Evolutionary conservation across 1,140 invertebrate species (phyloP), one percentile per base, ranked within the genome.

Genomic region (Bombus ignitus): DNA sequence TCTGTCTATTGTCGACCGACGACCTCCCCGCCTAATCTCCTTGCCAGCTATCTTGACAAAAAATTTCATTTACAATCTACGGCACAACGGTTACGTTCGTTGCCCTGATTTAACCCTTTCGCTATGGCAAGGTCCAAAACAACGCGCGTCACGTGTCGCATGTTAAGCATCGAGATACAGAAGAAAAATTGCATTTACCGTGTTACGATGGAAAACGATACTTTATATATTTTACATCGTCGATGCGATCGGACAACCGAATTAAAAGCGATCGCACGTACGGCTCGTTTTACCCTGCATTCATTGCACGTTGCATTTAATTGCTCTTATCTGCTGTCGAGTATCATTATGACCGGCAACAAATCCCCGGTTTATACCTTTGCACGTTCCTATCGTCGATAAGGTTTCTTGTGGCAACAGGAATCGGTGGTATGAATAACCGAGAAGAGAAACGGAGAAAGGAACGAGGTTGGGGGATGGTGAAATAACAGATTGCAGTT

Each of bases 401-500:
- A 89, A 89, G 77, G 72, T 65, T 80, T 65, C 35, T 89, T 37
- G 44, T 28, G 78, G 65, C 78, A 18, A n/a, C n/a, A 73, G 25
- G 71, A 65, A 32, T 39, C 66, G 66, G 37, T 57, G 86, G 88
- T 44, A 89, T 81, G 90, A 77, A 78, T 83, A 86, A 77, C 83
- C 83, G 86, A 87, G 78, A 83, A 66, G 59, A 89, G 81, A 83
- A 91, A 90, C 84, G 42, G 76, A 75, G 84, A 81, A 73, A 76
- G 65, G 77, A 77, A 44, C 68, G 88, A 82, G 75, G 72, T 37
- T 71, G 84, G 78, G 83, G 86, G 81, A 88, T 88, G 82, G 79
- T 81, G 90, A 90, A 93, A 94, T 92, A 94, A 94, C 93, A 93
- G 93, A 95, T 94, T 92, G 93, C 93, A 94, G 93, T 93, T 94